A percentile compares a stretch with the other conserved stretches of the same genome.
Evolutionary conservation across 2,888 invertebrate genomes (phyloP).

Genomic region (Torymus aiolomorphi): DNA sequence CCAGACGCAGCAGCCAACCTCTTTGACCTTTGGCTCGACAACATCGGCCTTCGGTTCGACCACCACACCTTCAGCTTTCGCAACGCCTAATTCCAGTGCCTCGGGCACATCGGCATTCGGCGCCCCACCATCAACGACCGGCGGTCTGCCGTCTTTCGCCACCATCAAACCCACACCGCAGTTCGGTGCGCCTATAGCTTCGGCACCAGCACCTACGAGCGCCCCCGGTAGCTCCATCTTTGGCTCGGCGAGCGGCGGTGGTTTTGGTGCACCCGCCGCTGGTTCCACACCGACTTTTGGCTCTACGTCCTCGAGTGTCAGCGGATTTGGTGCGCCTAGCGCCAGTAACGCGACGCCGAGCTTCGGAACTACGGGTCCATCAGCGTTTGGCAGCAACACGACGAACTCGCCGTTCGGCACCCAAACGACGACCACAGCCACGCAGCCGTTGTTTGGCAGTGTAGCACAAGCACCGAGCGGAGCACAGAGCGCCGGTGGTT

Average conservation of each 20-base stretch:
- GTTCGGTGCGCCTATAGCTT: constrained; percentile 55
- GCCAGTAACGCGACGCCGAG: constrained; percentile 23
- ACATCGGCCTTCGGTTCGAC: constrained; percentile 43
- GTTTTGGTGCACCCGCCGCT: constrained; percentile 23
- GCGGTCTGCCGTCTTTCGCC: background rate
- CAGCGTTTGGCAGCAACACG: background rate
- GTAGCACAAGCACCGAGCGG: background rate
- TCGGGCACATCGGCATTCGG: constrained; percentile 26
- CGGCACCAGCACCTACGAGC: background rate
- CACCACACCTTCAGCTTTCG: constrained; percentile 8
- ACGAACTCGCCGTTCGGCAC: constrained; percentile 55
- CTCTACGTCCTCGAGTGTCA: constrained; percentile 49
- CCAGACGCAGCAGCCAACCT: constrained; percentile 56
- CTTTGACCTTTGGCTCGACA: constrained; percentile 37
- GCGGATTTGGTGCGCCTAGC: constrained; percentile 16
- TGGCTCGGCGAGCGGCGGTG: constrained; percentile 37
- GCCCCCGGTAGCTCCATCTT: constrained; percentile 37
- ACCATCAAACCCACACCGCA: constrained; percentile 49
- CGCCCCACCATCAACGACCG: constrained; percentile 26
- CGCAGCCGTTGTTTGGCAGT: constrained; percentile 34
- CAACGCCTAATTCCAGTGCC: background rate
- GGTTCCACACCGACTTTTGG: constrained; percentile 36
- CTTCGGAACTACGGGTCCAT: constrained; percentile 37
- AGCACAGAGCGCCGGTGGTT: background rate
- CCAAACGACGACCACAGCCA: constrained; percentile 6